Conservation (phyloP, 2,888 invertebrate species). For the Synergus umbraculus region DNA sequence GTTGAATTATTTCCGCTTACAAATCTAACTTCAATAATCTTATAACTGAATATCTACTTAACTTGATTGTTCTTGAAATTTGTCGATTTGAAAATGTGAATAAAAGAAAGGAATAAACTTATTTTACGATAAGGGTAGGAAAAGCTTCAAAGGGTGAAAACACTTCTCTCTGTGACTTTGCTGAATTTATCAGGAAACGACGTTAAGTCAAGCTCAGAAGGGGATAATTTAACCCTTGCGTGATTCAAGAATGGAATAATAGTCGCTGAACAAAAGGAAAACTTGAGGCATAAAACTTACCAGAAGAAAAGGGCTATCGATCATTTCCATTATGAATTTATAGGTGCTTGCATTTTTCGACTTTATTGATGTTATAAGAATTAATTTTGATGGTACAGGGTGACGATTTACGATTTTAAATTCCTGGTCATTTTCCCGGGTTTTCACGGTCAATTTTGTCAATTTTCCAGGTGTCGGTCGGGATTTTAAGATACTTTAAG, state of each 20-base stretch:
- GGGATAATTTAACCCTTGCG: constrained; percentile 24
- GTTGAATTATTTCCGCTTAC: not conserved
- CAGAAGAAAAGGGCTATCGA: not conserved
- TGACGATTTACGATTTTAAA: no score
- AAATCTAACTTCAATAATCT: not conserved
- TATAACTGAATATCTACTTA: not conserved
- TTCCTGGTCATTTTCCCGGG: no score
- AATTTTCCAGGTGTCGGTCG: no score
- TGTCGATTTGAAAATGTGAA: not conserved
- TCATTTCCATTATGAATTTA: not conserved
- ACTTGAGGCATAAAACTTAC: not conserved
- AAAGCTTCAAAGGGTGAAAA: constrained; percentile 15
- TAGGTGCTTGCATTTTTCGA: not conserved
- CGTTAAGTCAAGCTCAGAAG: constrained; percentile 12
- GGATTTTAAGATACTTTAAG: no score
- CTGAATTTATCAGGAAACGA: constrained; percentile 30
- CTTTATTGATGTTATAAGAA: not conserved
- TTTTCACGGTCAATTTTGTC: no score
- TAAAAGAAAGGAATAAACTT: constrained; percentile 17
- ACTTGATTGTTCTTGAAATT: not conserved
- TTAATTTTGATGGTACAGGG: no score
- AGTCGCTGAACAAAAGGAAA: not conserved
- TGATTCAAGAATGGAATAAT: constrained; percentile 28
- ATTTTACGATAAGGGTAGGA: constrained; percentile 12
- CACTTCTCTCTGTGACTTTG: constrained; percentile 14